Evolutionary conservation across 2,888 invertebrate species (phyloP).

Genomic region (Osedax frankpressi): DNA sequence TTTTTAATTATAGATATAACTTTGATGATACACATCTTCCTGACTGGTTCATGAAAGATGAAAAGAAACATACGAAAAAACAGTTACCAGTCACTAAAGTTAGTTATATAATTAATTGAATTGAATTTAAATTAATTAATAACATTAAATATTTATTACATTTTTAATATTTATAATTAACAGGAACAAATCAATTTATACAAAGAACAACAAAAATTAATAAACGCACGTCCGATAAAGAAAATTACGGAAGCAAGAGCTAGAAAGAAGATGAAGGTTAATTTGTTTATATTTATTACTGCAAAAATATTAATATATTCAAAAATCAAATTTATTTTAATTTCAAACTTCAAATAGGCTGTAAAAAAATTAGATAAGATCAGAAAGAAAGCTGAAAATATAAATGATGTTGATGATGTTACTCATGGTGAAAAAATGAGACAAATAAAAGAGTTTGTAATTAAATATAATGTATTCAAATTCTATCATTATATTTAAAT

Average conservation of each 20-base stretch:
- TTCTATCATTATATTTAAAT: not conserved
- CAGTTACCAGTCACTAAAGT: constrained; percentile 72
- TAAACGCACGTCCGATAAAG: constrained; percentile 88
- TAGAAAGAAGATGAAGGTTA: constrained; percentile 84
- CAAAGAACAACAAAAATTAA: constrained; percentile 59
- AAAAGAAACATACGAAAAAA: constrained; percentile 73
- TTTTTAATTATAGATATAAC: constrained; percentile 54
- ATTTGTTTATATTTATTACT: not conserved
- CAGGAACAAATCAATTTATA: constrained; percentile 70
- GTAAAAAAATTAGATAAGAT: constrained; percentile 75
- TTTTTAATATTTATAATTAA: not conserved
- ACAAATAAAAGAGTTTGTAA: constrained; percentile 69
- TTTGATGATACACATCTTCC: constrained; percentile 83
- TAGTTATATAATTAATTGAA: constrained; percentile 18
- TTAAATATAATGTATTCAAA: not conserved
- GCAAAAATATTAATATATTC: not conserved
- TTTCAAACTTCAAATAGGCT: constrained; percentile 32
- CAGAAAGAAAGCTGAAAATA: constrained; percentile 84
- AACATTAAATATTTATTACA: not conserved
- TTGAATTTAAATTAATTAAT: not conserved
- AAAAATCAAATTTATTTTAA: too few species aligned
- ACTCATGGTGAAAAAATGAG: constrained; percentile 82
- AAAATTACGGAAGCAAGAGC: constrained; percentile 95
- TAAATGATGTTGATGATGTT: constrained; percentile 77
- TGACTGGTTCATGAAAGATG: constrained; percentile 89